phyloP scores from a whole-genome alignment of 1,140 invertebrate genomes.

The Aricia agestis region DNA sequence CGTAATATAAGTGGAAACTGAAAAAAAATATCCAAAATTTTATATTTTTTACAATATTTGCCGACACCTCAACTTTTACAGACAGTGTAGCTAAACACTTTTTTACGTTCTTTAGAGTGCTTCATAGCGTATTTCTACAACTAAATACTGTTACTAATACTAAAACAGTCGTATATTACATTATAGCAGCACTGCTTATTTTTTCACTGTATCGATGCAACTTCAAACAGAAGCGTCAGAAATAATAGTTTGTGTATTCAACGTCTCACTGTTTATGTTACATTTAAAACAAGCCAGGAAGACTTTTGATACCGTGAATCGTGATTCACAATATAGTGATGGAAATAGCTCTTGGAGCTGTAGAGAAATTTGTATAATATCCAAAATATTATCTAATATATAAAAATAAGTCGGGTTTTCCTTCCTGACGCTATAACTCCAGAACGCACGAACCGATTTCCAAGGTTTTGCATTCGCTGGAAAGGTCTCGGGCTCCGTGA shows the following conservation, averaged over 20 bases:
- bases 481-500: too few relatives aligned
- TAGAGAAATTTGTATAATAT: too few relatives aligned
- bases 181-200: neutral
- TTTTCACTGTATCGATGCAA: neutral
- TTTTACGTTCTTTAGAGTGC: neutral
- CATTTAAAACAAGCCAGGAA: conserved; percentile 10
- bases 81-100: too few relatives aligned
- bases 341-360: conserved; percentile 12
- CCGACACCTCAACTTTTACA: too few relatives aligned
- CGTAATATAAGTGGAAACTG: too few relatives aligned
- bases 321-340: conserved; percentile 11
- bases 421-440: too few relatives aligned
- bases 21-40: too few relatives aligned
- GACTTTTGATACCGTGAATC: neutral
- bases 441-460: too few relatives aligned
- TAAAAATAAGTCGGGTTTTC: too few relatives aligned
- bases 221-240: conserved; percentile 1
- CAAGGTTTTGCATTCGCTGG: too few relatives aligned
- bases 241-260: conserved; percentile 21
- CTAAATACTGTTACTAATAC: neutral
- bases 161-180: neutral
- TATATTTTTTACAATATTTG: too few relatives aligned
- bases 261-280: conserved; percentile 21
- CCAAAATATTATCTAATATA: neutral
- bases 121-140: neutral